Base-by-base conservation (phyloP, 2,797 vertebrate species). In the Champsocephalus esox region DNA sequence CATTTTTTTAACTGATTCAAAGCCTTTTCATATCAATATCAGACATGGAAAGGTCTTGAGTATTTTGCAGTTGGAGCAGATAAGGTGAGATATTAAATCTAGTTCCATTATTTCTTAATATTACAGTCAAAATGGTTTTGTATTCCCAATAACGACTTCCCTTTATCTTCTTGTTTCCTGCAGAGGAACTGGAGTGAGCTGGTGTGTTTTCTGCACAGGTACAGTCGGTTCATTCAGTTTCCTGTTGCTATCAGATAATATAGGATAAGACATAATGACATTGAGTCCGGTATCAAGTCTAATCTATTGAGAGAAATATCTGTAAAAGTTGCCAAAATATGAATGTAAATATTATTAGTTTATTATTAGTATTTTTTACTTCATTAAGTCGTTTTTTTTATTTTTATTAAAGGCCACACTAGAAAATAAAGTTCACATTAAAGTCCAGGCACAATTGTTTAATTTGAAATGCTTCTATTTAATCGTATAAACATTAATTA, bases 51-150 rank as follows among this genome's bases (percentile, higher is more conserved):
- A 54, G 9, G 10, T 4, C 3, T 9, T 2, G 43, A 28, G 28
- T 28, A 28, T 28, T 38, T 32, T 19, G n/a, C 17, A 13, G 11
- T 13, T 3, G 19, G 19, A 50, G 5, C 41, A 55, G 9, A 74
- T 32, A 0, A 79, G 88, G 87, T 89, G 66, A 88, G 87, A 54
- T 7, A 21, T 55, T 63, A 0, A 51, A 1, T 43, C 5, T 50
- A 9, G 0, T 44, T 4, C 49, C 0, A 65, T 46, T 63, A 46
- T 49, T 43, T 70, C 12, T 19, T 1, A 3, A 61, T 41, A 0
- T 54, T 60, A 9, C 51, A 43, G 1, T 21, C 1, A 6, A 13
- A 1, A 34, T 51, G 51, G 12, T 44, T 57, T 38, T 13, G 11
- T 12, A n/a, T 8, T 46, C 34, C 6, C 34, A 38, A 7, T 51